These are phyloP conservation scores for Abrostola triplasia DNA, from an alignment of 2,888 invertebrate genomes.

Conservation along the genomic window DNA sequence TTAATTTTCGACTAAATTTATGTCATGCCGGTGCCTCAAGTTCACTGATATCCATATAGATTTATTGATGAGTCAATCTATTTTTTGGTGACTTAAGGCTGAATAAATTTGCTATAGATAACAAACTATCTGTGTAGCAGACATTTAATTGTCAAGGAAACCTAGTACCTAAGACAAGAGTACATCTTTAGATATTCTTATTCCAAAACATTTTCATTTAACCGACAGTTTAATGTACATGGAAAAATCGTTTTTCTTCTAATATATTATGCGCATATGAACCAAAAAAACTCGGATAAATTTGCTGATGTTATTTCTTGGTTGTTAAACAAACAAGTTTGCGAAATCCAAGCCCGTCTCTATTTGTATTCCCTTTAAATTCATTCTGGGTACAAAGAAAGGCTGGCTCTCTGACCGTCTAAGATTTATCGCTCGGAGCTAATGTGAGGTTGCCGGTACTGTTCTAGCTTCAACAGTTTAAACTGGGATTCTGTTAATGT, in stretches of 20 bases:
- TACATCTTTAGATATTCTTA: too few relatives aligned
- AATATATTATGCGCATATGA: background rate
- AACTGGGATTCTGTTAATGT: slow-evolving; percentile 2
- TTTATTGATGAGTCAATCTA: too few relatives aligned
- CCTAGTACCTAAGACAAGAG: too few relatives aligned
- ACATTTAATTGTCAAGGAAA: too few relatives aligned
- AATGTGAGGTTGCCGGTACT: slow-evolving; percentile 46
- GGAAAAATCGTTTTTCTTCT: background rate
- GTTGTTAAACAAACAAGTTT: slow-evolving; percentile 40
- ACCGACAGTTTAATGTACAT: background rate
- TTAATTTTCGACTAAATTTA: too few relatives aligned
- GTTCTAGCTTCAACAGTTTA: slow-evolving; percentile 9
- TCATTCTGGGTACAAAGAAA: slow-evolving; percentile 55
- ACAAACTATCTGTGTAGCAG: too few relatives aligned
- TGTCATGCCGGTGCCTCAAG: too few relatives aligned
- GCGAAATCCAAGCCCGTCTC: slow-evolving; percentile 25
- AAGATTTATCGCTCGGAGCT: slow-evolving; percentile 54
- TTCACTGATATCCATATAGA: too few relatives aligned
- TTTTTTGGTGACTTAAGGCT: too few relatives aligned
- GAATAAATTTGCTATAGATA: too few relatives aligned
- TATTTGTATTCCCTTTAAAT: slow-evolving; percentile 59
- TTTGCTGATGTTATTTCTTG: slow-evolving; percentile 36
- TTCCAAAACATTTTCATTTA: too few relatives aligned
- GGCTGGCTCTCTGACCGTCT: slow-evolving; percentile 37
- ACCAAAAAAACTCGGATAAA: slow-evolving; percentile 7